These are phyloP conservation scores for Geococcyx californianus DNA, from an alignment of 2,113 vertebrate genomes.

Conservation along the genomic window DNA sequence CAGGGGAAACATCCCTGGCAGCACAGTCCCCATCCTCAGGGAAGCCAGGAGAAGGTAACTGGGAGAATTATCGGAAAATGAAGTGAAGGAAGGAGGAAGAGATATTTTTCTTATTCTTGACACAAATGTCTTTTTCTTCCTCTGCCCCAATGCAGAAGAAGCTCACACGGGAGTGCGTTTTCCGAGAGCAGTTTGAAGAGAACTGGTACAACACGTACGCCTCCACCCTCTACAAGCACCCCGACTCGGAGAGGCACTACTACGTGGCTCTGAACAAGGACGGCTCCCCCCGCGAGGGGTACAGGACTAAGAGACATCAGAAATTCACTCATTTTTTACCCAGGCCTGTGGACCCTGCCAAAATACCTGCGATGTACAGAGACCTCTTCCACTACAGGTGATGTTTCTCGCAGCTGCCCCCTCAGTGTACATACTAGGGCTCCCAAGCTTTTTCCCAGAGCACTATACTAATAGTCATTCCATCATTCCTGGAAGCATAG, in stretches of 20 bases:
- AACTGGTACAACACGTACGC: slow-evolving; percentile 99
- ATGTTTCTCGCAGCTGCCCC: slow-evolving; percentile 59
- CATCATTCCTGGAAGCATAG: slow-evolving; percentile 69
- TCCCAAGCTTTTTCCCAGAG: slow-evolving; percentile 64
- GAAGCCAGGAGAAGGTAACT: background rate
- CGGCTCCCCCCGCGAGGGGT: slow-evolving; percentile 93
- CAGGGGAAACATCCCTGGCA: background rate
- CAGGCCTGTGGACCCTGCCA: slow-evolving; percentile 91
- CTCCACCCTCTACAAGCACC: slow-evolving; percentile 94
- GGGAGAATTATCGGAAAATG: background rate
- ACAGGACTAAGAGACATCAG: slow-evolving; percentile 97
- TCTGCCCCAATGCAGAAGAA: slow-evolving; percentile 84
- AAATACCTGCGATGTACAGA: slow-evolving; percentile 91
- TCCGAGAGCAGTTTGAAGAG: slow-evolving; percentile 98
- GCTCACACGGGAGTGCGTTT: slow-evolving; percentile 93
- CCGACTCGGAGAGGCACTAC: slow-evolving; percentile 91
- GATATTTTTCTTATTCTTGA: background rate
- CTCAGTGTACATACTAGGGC: slow-evolving; percentile 52
- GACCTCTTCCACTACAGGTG: slow-evolving; percentile 96
- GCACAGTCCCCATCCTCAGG: rapidly evolving
- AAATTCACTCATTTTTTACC: slow-evolving; percentile 98
- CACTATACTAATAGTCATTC: slow-evolving; percentile 65
- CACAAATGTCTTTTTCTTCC: background rate
- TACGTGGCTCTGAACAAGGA: slow-evolving; percentile 98
- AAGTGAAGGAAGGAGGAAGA: background rate